These are phyloP conservation scores for Cochlearius cochlearius DNA, from an alignment of 2,113 vertebrate genomes.

Conservation along the genomic window DNA sequence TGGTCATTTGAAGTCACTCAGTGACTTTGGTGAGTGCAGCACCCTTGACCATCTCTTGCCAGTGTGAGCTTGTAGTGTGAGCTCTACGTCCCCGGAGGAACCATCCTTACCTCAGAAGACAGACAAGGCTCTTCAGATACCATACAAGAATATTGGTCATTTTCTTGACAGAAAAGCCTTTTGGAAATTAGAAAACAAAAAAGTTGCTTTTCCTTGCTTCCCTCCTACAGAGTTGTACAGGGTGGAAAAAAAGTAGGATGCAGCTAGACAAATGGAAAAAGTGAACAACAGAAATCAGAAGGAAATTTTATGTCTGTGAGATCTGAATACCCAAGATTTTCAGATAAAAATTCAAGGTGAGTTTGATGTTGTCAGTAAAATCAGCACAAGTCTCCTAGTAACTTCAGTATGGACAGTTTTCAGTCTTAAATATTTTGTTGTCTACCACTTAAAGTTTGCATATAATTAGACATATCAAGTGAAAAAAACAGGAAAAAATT, in stretches of 20 bases:
- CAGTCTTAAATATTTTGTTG: neutral
- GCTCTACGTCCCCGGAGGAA: neutral
- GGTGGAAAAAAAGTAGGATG: neutral
- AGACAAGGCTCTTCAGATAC: neutral
- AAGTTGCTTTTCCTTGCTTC: neutral
- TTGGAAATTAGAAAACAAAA: neutral
- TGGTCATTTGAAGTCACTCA: neutral
- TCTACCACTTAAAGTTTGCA: neutral
- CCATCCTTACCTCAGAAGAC: neutral
- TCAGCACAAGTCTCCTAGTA: neutral
- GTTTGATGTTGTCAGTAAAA: neutral
- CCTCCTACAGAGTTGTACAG: neutral
- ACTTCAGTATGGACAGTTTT: neutral
- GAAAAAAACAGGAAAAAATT: neutral
- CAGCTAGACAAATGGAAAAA: neutral
- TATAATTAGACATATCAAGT: neutral
- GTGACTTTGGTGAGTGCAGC: neutral
- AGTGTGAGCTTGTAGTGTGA: neutral
- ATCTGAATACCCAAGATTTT: neutral
- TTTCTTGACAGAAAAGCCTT: neutral
- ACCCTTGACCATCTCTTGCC: rapidly evolving
- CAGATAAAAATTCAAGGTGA: neutral
- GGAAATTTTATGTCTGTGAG: neutral
- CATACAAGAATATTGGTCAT: neutral
- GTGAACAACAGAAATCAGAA: neutral